These are phyloP conservation scores for Halictus ligatus DNA, from an alignment of 2,888 invertebrate genomes.

Conservation along the genomic window DNA sequence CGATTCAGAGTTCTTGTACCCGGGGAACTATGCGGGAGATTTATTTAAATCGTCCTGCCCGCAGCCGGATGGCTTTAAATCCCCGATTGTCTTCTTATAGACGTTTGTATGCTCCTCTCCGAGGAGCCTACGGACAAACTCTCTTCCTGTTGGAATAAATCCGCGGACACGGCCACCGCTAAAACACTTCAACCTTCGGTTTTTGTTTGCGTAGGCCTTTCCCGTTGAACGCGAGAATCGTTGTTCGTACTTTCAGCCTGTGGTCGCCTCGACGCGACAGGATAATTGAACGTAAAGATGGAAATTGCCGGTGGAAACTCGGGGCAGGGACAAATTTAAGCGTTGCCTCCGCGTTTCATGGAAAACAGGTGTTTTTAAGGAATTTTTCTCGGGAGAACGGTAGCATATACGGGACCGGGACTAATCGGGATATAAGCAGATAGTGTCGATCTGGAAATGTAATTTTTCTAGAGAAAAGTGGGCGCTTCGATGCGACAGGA, in stretches of 20 bases:
- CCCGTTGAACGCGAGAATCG: neutral
- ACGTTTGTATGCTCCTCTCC: neutral
- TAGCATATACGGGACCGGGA: too few species aligned
- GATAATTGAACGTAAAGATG: slow-evolving; percentile 2
- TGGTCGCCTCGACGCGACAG: neutral
- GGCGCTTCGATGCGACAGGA: too few species aligned
- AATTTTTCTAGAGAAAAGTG: too few species aligned
- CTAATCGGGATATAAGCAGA: too few species aligned
- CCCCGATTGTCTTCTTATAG: slow-evolving; percentile 17
- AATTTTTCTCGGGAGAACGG: too few species aligned
- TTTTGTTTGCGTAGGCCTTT: neutral
- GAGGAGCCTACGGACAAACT: neutral
- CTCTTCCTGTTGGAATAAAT: neutral
- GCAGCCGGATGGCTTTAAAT: slow-evolving; percentile 6
- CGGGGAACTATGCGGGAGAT: slow-evolving; percentile 20
- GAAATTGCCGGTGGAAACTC: neutral
- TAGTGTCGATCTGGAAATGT: too few species aligned
- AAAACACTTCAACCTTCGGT: neutral
- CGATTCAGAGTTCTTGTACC: slow-evolving; percentile 37
- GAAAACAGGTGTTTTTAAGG: neutral
- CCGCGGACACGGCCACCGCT: neutral
- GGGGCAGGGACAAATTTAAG: neutral
- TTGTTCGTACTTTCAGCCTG: neutral
- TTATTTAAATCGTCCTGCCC: slow-evolving; percentile 34
- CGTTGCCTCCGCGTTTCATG: neutral